Percentiles rank a stretch among this genome's conserved stretches.
Conservation (phyloP, 2,888 invertebrate genomes). For the Digitonthophagus gazella region DNA sequence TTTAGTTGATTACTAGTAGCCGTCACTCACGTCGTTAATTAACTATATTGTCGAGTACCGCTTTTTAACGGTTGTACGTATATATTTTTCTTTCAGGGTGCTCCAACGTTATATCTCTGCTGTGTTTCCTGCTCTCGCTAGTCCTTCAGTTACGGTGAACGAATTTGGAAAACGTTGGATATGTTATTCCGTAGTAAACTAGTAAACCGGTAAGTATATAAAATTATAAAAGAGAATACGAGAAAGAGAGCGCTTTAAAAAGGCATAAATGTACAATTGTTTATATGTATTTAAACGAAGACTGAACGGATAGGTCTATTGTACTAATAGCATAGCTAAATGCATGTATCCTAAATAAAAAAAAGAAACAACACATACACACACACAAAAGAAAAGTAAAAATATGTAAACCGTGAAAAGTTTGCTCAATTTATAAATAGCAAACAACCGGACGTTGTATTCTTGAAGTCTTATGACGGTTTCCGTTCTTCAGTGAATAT, state of each 20-base stretch:
- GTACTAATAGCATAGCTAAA: slow-evolving; percentile 29
- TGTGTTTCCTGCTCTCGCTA: slow-evolving; percentile 30
- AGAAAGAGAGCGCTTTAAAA: slow-evolving; percentile 40
- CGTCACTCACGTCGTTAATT: background rate
- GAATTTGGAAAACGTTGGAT: slow-evolving; percentile 23
- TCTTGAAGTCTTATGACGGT: no score
- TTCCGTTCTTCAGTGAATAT: no score
- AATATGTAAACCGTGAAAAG: slow-evolving; percentile 17
- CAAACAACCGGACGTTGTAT: background rate
- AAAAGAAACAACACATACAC: slow-evolving; percentile 16
- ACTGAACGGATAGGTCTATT: slow-evolving; percentile 45
- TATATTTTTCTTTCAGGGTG: slow-evolving; percentile 30
- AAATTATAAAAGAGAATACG: slow-evolving; percentile 27
- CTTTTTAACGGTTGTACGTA: no score
- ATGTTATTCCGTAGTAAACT: slow-evolving; percentile 32
- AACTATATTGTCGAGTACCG: background rate
- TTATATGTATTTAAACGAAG: slow-evolving; percentile 47
- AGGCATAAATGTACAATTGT: slow-evolving; percentile 47
- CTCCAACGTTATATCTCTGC: slow-evolving; percentile 22
- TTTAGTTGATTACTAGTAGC: background rate
- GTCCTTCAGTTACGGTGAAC: slow-evolving; percentile 36
- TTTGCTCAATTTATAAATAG: slow-evolving; percentile 23
- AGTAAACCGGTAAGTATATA: slow-evolving; percentile 31
- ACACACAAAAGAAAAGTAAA: slow-evolving; percentile 26
- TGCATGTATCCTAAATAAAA: background rate